Base-by-base conservation (phyloP, 2,113 vertebrate species). In the Anolis carolinensis region DNA sequence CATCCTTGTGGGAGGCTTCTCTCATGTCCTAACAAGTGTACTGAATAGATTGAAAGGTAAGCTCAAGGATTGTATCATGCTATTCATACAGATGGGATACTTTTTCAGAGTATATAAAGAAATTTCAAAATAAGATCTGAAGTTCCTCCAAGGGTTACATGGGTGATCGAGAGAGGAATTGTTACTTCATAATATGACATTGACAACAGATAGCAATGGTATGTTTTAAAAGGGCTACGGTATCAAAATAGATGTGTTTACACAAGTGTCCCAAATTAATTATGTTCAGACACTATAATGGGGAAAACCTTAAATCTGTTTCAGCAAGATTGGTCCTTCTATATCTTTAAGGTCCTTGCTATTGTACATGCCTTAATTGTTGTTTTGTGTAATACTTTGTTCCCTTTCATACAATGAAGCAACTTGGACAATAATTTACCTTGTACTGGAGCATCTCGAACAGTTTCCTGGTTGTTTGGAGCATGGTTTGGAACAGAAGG, bases 381-480 rank as follows among this genome's bases (percentile, higher is more conserved):
- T 55, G 52, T 55, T 10, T 44, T 44, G 39, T 44, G 39, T 44
- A 44, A 44, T 59, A 59, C 55, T 59, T 59, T 59, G 55, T 59
- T 59, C 55, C 36, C 25, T 55, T 83, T 62, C 34, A 4, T 86
- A 80, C 8, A 59, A 16, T 82, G 89, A 80, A 39, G 77, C 67
- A 71, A 34, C 25, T 30, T 25, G 27, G 86, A 87, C 73, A 89
- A 91, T 88, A 81, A 73, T 48, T 95, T 97, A 97, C 97, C 96
- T 95, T 97, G 96, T 91, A 96, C 92, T 80, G 96, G 95, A 75
- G 97, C 96, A 90, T 99, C 98, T 95, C 98, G 97, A 97, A 95
- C 97, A 86, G 97, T 96, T 95, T 99, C 98, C 89, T 97, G 97
- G 92, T 97, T 98, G 96, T 97, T 98, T 90, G 97, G 90, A 92